Evolutionary conservation across 2,113 vertebrate species (phyloP).

Genomic region (Nerophis ophidion): DNA sequence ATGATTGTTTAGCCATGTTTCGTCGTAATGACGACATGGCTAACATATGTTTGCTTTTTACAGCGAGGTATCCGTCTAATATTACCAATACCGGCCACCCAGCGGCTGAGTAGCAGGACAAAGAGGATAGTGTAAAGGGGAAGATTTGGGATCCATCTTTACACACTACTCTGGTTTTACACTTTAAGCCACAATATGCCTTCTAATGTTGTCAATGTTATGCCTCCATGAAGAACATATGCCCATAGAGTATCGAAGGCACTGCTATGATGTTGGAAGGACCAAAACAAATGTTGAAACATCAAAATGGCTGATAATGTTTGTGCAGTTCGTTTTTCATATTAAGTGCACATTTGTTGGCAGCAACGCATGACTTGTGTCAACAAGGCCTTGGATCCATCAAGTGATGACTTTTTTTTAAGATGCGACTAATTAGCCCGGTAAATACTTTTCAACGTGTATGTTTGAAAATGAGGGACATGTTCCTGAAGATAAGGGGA

Average conservation of each 20-base stretch:
- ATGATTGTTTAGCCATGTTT: no score
- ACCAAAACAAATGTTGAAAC: slow-evolving; percentile 70
- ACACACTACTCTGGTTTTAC: slow-evolving; percentile 17
- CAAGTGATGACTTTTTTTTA: slow-evolving; percentile 5
- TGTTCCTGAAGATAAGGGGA: no score
- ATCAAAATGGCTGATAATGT: slow-evolving; percentile 28
- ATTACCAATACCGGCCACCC: no score
- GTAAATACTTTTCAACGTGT: background rate
- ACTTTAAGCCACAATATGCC: slow-evolving; percentile 28
- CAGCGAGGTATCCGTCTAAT: no score
- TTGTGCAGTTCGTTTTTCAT: slow-evolving; percentile 48
- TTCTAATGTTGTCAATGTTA: slow-evolving; percentile 34
- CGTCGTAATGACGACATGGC: no score
- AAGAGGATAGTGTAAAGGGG: no score
- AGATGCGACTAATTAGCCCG: background rate
- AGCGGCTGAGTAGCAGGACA: no score
- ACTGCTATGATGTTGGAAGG: slow-evolving; percentile 71
- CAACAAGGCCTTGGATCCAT: slow-evolving; percentile 24
- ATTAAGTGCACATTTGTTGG: slow-evolving; percentile 60
- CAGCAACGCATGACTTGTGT: slow-evolving; percentile 52
- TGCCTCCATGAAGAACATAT: slow-evolving; percentile 49
- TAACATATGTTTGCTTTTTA: no score
- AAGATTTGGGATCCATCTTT: slow-evolving; percentile 8
- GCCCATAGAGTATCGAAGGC: slow-evolving; percentile 70
- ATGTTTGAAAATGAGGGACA: no score